These are phyloP conservation scores for Propithecus coquereli DNA, from an alignment of 2,113 vertebrate genomes.

Conservation along the genomic window DNA sequence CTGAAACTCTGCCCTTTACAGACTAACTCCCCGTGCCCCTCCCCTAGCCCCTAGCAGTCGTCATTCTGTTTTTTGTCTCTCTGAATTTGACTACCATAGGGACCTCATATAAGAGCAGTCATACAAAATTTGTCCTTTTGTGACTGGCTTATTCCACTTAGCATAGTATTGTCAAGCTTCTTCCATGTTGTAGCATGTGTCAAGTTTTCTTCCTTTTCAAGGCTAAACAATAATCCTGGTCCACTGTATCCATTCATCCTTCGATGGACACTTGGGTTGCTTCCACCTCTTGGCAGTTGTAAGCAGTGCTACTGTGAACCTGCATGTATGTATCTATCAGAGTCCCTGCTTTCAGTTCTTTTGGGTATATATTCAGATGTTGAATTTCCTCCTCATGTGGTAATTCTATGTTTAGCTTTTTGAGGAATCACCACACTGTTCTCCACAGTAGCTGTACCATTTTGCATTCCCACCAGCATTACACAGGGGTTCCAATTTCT, in stretches of 20 bases:
- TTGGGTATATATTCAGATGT: not conserved
- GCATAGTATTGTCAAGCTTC: not conserved
- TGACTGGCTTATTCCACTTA: not conserved
- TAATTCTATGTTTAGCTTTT: not conserved
- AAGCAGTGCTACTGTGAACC: not conserved
- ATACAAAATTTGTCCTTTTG: not conserved
- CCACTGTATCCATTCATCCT: no score
- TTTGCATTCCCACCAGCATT: fast-evolving
- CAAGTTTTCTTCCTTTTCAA: not conserved
- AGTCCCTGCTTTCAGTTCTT: not conserved
- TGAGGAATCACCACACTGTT: fast-evolving
- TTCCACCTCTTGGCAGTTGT: not conserved
- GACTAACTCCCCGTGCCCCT: not conserved
- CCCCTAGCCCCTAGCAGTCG: not conserved
- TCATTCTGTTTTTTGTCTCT: not conserved
- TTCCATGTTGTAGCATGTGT: not conserved
- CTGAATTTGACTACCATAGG: not conserved
- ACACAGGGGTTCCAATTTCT: not conserved
- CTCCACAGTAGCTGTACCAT: fast-evolving
- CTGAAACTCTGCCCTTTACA: not conserved
- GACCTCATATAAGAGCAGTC: not conserved
- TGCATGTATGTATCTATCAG: fast-evolving
- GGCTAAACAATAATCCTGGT: no score
- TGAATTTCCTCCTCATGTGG: not conserved
- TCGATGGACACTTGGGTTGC: not conserved